Evolutionary conservation across 2,888 invertebrate species (phyloP), one percentile per base, ranked within the genome.

Genomic region (Nebria salina): DNA sequence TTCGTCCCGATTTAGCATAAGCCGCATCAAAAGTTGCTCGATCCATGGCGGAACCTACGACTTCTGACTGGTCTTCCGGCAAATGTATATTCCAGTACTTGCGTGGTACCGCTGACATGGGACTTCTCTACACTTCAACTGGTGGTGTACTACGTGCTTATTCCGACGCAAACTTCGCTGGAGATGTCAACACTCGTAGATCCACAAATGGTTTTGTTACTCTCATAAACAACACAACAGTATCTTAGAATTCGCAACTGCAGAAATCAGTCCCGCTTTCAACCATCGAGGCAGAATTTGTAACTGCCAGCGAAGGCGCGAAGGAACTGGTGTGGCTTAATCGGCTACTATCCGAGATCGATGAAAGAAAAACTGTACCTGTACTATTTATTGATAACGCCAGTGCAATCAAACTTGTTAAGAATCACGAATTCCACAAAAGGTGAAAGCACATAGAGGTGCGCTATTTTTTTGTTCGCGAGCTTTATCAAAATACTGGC

Each of bases 281-380:
- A 11, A 85, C 85, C 1, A 83, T 86, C 11, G 85, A 86, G 73
- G 85, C 85, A 34, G 85, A 86, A n/a, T 85, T 85, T 68, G 85
- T 86, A 34, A 85, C 86, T 78, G 85, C 85, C 42, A 84, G 83
- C 81, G 85, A 83, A 54, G 82, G 75, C 65, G 77, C 79, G 0
- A 83, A 83, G 66, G 83, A 83, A 77, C 65, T 83, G 83, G 82
- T 83, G 20, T 83, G 83, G 82, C 77, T 83, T 11, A 81, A 82
- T 20, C 68, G 74, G 42, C 65, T 83, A 65, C n/a, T 82, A 65
- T 74, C 64, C 68, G 82, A 83, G 76, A 76, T 83, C 75, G 73
- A 64, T 72, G 77, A 72, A 82, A 41, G 54, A 42, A 75, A 26
- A 20, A 64, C 72, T 26, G 66, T 75, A 9, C 76, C 75, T 65